Evolutionary conservation across 2,113 vertebrate species (phyloP).

Genomic region (Gasterosteus aculeatus): DNA sequence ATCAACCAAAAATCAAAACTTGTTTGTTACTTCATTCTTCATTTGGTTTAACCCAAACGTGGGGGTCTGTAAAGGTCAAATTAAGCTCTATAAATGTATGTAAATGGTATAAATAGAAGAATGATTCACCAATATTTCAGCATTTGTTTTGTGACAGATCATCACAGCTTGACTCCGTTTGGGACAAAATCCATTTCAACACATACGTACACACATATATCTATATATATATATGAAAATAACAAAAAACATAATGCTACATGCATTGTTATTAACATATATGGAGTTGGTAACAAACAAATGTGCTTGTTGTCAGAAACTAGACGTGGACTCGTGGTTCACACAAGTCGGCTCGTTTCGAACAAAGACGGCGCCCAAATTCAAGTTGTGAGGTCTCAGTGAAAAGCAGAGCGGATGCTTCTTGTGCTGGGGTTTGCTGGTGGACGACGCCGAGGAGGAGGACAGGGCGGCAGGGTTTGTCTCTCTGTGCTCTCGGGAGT

Average conservation of each 20-base stretch:
- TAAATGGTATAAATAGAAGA: slow-evolving; percentile 61
- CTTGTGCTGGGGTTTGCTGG: slow-evolving; percentile 75
- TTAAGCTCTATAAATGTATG: slow-evolving; percentile 29
- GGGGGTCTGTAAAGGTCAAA: slow-evolving; percentile 24
- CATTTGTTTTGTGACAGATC: slow-evolving; percentile 46
- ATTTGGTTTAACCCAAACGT: slow-evolving; percentile 30
- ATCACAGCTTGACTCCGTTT: slow-evolving; percentile 57
- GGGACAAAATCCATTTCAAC: slow-evolving; percentile 65
- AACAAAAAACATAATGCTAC: slow-evolving; percentile 64
- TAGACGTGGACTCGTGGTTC: slow-evolving; percentile 50
- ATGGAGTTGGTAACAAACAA: slow-evolving; percentile 45
- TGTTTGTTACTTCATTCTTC: slow-evolving; percentile 55
- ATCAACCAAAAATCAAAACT: slow-evolving; percentile 42
- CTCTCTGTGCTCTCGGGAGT: slow-evolving; percentile 62
- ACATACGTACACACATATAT: neutral
- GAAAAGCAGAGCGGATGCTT: slow-evolving; percentile 66
- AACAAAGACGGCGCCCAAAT: slow-evolving; percentile 67
- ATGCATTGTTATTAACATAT: slow-evolving; percentile 64
- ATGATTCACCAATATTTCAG: slow-evolving; percentile 18
- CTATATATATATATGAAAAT: neutral
- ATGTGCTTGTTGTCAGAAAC: slow-evolving; percentile 55
- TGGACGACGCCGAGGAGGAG: slow-evolving; percentile 65
- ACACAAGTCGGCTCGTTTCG: slow-evolving; percentile 25
- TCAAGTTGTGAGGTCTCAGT: slow-evolving; percentile 73
- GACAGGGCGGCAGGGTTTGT: slow-evolving; percentile 52